Evolutionary conservation across 2,113 vertebrate species (phyloP).

Genomic region (Callospermophilus lateralis): DNA sequence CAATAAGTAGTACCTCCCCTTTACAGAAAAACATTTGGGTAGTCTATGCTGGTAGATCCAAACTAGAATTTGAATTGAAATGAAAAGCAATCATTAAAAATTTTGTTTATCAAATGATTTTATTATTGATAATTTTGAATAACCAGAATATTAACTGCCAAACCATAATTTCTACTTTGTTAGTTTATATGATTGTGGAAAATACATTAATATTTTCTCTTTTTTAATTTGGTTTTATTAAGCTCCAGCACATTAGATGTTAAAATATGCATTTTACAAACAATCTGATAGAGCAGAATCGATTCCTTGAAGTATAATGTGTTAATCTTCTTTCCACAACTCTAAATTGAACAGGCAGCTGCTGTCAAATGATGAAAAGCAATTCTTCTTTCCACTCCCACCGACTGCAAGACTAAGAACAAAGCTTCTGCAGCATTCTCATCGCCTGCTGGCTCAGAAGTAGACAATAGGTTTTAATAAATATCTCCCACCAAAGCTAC

Average conservation of each 20-base stretch:
- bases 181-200: background rate
- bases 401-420: background rate
- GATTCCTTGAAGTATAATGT: background rate
- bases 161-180: background rate
- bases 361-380: background rate
- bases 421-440: background rate
- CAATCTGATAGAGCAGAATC: background rate
- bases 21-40: background rate
- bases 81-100: constrained; percentile 31
- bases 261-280: background rate
- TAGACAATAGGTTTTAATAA: background rate
- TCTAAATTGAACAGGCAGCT: background rate
- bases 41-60: background rate
- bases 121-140: background rate
- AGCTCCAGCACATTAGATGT: background rate
- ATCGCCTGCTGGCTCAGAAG: background rate
- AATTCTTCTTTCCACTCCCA: background rate
- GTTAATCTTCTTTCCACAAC: background rate
- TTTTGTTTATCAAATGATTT: background rate
- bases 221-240: background rate
- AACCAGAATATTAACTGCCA: background rate
- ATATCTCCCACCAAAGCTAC: background rate
- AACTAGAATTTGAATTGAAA: background rate
- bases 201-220: background rate
- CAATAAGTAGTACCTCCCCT: background rate